Conservation (phyloP, 1,140 invertebrate genomes). For the Drosophila auraria region DNA sequence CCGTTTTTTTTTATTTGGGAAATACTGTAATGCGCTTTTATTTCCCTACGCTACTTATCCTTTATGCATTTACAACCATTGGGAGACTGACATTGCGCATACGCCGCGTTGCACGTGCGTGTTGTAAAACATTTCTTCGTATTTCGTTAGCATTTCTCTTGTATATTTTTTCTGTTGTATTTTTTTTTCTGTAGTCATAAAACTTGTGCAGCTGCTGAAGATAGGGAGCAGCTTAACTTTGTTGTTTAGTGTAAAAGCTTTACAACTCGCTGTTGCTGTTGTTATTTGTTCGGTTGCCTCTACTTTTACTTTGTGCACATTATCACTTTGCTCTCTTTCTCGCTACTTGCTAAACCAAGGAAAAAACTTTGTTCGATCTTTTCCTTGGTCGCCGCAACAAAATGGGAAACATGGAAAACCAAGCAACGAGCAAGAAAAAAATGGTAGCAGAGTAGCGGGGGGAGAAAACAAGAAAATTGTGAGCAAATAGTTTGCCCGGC, state of each 20-base stretch:
- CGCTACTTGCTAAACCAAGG: constrained; percentile 22
- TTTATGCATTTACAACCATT: constrained; percentile 44
- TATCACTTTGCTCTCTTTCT: constrained; percentile 59
- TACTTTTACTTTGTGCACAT: constrained; percentile 78
- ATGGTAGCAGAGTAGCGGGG: background rate
- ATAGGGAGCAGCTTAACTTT: constrained; percentile 69
- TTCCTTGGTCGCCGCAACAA: constrained; percentile 31
- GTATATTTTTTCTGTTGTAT: constrained; percentile 11
- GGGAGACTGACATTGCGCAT: constrained; percentile 55
- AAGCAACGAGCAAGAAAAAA: background rate
- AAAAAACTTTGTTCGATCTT: constrained; percentile 77
- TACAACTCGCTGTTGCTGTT: constrained; percentile 48
- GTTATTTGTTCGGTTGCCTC: constrained; percentile 40
- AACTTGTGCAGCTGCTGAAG: constrained; percentile 47
- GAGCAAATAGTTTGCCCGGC: constrained; percentile 69
- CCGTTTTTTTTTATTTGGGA: constrained; percentile 7
- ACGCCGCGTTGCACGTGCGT: constrained; percentile 73
- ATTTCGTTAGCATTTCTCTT: constrained; percentile 6
- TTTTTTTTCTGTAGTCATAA: constrained; percentile 39
- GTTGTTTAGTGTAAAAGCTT: constrained; percentile 82
- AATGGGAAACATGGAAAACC: constrained; percentile 32
- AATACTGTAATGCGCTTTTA: constrained; percentile 28
- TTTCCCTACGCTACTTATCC: constrained; percentile 35
- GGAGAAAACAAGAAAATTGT: constrained; percentile 51
- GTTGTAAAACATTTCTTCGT: constrained; percentile 60